Evolutionary conservation across 2,797 vertebrate genomes (phyloP), one percentile per base, ranked within the genome.

Genomic region (Sebastiscus tertius): DNA sequence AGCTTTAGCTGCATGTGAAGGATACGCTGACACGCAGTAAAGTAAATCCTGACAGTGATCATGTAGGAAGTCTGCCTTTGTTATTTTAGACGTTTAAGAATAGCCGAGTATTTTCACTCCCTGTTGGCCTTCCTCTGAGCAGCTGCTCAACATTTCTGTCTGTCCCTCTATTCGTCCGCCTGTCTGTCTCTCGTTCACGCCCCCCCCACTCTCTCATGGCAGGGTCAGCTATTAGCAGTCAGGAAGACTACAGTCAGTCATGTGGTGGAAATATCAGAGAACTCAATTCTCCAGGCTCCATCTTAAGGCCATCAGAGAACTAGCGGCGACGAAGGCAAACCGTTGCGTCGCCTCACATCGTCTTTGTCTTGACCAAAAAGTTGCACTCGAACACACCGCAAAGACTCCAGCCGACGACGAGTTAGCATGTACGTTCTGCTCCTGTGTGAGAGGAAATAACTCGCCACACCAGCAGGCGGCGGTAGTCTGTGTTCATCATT

Each of bases 51-150:
- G 8, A n/a, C 54, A 54, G 46, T 36, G 72, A 71, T 24, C 85
- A 75, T 42, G 79, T 79, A 64, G 86, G 56, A 77, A 29, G 24
- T 27, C 46, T 42, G 78, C 73, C 83, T 91, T 89, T 89, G 88
- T 92, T 90, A 92, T 87, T 90, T 85, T 89, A 91, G 88, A 87
- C 4, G 59, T 88, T 89, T 78, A 90, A 92, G 89, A 90, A 93
- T 89, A 93, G 85, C 61, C 7, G 56, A 85, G 76, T 81, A 90
- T 93, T 85, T 89, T 77, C 77, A 55, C 66, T 85, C 84, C 78
- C 80, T 6, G 72, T 49, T 59, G 84, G 58, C 73, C 75, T 74
- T 87, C 77, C 72, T 81, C 71, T 72, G 71, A 83, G 60, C 88
- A 92, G 90, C 91, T 93, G 90, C 79, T 81, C 58, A 64, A 80